Percentiles rank a stretch among this genome's conserved stretches.
phyloP scores from a whole-genome alignment of 2,113 vertebrate genomes.

The Scatophagus argus region DNA sequence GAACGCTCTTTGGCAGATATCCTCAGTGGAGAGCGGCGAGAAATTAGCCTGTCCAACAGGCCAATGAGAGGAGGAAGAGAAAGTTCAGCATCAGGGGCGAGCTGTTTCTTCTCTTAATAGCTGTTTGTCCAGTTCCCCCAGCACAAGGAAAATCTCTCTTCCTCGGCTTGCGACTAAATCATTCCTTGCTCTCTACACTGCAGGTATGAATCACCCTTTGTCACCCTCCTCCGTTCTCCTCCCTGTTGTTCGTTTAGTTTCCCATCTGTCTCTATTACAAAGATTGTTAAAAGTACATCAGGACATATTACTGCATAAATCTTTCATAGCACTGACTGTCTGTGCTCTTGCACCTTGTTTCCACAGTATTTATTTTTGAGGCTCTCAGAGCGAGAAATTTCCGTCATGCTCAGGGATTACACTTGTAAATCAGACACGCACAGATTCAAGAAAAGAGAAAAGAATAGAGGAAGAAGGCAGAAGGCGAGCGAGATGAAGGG shows the following conservation, averaged over 20 bases:
- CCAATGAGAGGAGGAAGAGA: constrained; percentile 44
- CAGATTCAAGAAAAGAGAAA: constrained; percentile 28
- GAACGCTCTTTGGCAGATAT: constrained; percentile 61
- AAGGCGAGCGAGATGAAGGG: constrained; percentile 40
- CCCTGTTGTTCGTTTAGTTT: constrained; percentile 65
- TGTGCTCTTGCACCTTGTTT: constrained; percentile 31
- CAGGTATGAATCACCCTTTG: constrained; percentile 76
- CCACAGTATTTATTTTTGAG: constrained; percentile 51
- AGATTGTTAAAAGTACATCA: constrained; percentile 72
- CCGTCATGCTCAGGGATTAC: constrained; percentile 52
- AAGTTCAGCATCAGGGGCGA: constrained; percentile 34
- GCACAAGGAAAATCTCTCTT: constrained; percentile 57
- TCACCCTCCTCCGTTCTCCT: constrained; percentile 64
- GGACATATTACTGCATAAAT: constrained; percentile 67
- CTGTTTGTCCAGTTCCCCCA: constrained; percentile 69
- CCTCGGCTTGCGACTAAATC: constrained; percentile 66
- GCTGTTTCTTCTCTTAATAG: constrained; percentile 64
- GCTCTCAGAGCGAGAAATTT: constrained; percentile 35
- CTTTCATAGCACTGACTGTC: constrained; percentile 38
- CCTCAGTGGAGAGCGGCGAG: constrained; percentile 55
- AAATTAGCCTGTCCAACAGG: constrained; percentile 65
- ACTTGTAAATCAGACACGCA: constrained; percentile 57
- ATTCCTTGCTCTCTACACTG: constrained; percentile 54
- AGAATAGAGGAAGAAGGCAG: constrained; percentile 13
- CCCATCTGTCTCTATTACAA: constrained; percentile 74